Evolutionary conservation across 64 coral and sea anemone genomes (phyloP), one percentile per base, ranked within the genome.

Genomic region (Catalaphyllia jardinei): DNA sequence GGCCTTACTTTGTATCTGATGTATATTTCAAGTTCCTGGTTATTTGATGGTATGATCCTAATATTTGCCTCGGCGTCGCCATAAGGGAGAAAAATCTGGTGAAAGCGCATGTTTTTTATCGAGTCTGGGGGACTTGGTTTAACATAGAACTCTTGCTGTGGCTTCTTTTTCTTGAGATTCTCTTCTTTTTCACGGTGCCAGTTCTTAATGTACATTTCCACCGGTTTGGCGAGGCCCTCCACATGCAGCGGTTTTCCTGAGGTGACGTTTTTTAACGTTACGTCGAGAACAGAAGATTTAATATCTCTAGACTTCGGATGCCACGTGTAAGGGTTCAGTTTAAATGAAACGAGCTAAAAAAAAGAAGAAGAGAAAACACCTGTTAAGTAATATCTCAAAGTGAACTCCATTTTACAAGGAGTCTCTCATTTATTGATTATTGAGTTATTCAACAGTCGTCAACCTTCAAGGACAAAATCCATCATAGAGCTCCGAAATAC

Each of bases 261-360:
- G 7, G 61, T 76, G 60, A 72, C 83, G 55, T 86, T 87, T 25
- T 87, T 87, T 20, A 92, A 52, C 18, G 64, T 87, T 7, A 92
- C 86, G 20, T 92, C 90, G 9, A 92, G 57, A 31, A 86, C 90
- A 75, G 82, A 92, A 29, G 90, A 92, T 71, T 31, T 92, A 67
- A 92, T 57, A 62, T 50, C n/a, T n/a, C 49, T 71, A 25, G 81
- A 67, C 0, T 76, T 79, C 14, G 38, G 24, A 28, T 92, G 77
- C 90, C 90, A 92, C 17, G 60, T 87, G 57, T 87, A 92, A 18
- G 90, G 90, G 60, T 92, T 92, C 29, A 79, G 50, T 10, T 75
- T 78, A 52, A 92, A 92, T 59, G 86, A 87, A 15, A 87, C 76
- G 28, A 92, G 84, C 90, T 92, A 75, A 9, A 62, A 52, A 27